Evolutionary conservation across 2,888 invertebrate species (phyloP).

Genomic region (Drosophila peninsularis): DNA sequence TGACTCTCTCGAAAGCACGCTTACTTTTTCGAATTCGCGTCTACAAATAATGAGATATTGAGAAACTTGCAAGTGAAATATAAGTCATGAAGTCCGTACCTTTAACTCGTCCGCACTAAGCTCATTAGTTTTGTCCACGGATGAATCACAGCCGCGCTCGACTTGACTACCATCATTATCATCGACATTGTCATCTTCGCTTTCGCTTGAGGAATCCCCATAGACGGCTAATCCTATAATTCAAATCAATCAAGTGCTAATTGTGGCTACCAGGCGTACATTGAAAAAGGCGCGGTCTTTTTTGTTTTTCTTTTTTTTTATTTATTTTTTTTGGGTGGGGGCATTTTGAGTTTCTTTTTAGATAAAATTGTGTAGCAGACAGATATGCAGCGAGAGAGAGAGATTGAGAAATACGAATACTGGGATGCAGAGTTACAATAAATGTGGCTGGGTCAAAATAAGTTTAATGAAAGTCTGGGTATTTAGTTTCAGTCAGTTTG

Average conservation of each 20-base stretch:
- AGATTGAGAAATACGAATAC: conserved; percentile 3
- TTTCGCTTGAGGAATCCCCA: conserved; percentile 88
- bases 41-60: conserved; percentile 64
- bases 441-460: conserved; percentile 5
- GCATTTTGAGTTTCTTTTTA: conserved; percentile 10
- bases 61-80: neutral
- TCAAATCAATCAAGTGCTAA: conserved; percentile 82
- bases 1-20: conserved; percentile 89
- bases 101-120: conserved; percentile 89
- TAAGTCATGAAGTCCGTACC: conserved; percentile 84
- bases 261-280: conserved; percentile 64
- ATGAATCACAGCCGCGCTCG: conserved; percentile 84
- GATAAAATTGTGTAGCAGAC: conserved; percentile 28
- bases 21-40: conserved; percentile 88
- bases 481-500: neutral
- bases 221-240: conserved; percentile 93
- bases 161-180: conserved; percentile 76
- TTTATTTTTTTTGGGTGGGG: neutral
- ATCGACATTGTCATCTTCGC: conserved; percentile 83
- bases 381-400: conserved; percentile 4
- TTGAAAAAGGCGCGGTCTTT: conserved; percentile 40
- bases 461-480: conserved; percentile 2
- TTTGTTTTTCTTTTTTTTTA: conserved; percentile 4
- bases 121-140: conserved; percentile 38
- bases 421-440: conserved; percentile 1